Conservation (phyloP, 1,140 invertebrate genomes). For the Drosophila orena region DNA sequence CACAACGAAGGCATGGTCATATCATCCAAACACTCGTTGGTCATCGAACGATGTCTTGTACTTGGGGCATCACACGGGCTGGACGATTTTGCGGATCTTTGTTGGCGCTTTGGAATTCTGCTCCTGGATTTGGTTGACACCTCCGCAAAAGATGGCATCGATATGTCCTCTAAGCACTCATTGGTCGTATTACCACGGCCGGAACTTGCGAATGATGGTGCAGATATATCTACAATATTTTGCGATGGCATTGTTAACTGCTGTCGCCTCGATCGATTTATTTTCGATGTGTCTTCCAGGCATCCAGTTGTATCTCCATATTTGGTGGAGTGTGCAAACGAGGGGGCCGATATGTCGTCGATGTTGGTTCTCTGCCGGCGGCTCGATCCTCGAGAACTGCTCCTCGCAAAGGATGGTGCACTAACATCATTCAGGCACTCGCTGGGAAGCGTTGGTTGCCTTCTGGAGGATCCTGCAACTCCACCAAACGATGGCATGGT, state of each 20-base stretch:
- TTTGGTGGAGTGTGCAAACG: neutral
- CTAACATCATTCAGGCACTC: neutral
- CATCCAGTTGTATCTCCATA: neutral
- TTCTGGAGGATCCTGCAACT: neutral
- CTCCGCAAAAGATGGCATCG: constrained; percentile 5
- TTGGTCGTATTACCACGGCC: neutral
- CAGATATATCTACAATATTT: neutral
- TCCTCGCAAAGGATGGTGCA: neutral
- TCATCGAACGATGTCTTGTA: neutral
- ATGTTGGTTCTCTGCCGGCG: neutral
- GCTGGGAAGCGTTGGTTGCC: neutral
- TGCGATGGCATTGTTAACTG: neutral
- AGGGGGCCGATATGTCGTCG: neutral
- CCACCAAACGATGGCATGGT: constrained; percentile 20
- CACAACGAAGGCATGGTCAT: constrained; percentile 27
- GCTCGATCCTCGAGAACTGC: neutral
- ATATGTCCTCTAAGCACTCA: constrained; percentile 7
- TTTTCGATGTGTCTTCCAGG: neutral
- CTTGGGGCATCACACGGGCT: neutral
- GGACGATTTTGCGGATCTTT: neutral
- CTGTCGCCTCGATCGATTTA: neutral
- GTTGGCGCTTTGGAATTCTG: too few species aligned
- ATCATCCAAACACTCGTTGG: constrained; percentile 28
- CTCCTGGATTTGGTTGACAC: neutral
- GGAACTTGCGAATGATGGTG: neutral